Conservation (phyloP, 2,888 invertebrate species). For the Hymenopus coronatus region DNA sequence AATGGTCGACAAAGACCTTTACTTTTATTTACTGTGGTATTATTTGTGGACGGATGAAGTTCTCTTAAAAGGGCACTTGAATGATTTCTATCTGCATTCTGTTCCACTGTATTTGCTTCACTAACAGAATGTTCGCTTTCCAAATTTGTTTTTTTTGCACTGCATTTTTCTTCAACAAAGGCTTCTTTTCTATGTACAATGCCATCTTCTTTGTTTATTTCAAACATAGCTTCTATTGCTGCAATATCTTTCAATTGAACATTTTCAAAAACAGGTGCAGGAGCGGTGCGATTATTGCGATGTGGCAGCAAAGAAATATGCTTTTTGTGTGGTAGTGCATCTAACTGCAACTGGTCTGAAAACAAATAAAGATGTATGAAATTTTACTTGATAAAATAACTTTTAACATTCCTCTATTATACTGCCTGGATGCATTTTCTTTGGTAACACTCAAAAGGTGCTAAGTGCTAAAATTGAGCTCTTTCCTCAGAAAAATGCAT, state of each 20-base stretch:
- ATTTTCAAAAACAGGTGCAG: slow-evolving; percentile 8
- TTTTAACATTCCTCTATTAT: too few species aligned
- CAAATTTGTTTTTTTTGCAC: neutral
- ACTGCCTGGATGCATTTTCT: too few species aligned
- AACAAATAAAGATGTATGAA: neutral
- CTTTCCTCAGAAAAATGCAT: too few species aligned
- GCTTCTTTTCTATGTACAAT: neutral
- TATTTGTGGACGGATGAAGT: neutral
- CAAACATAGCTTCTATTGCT: neutral
- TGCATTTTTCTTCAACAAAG: neutral
- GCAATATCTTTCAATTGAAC: neutral
- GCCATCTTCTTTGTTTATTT: neutral
- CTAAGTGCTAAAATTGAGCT: too few species aligned
- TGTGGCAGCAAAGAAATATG: slow-evolving; percentile 16
- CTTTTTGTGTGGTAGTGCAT: slow-evolving; percentile 1
- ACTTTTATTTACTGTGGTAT: neutral
- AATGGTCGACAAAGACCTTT: neutral
- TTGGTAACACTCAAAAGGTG: too few species aligned
- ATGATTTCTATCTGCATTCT: neutral
- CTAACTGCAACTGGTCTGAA: slow-evolving; percentile 30
- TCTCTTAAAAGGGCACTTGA: neutral
- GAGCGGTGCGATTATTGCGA: slow-evolving; percentile 27
- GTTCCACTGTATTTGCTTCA: neutral
- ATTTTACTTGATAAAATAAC: too few species aligned
- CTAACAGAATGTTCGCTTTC: neutral